phyloP scores from a whole-genome alignment of 2,797 vertebrate species.

The Epinephelus awoara region DNA sequence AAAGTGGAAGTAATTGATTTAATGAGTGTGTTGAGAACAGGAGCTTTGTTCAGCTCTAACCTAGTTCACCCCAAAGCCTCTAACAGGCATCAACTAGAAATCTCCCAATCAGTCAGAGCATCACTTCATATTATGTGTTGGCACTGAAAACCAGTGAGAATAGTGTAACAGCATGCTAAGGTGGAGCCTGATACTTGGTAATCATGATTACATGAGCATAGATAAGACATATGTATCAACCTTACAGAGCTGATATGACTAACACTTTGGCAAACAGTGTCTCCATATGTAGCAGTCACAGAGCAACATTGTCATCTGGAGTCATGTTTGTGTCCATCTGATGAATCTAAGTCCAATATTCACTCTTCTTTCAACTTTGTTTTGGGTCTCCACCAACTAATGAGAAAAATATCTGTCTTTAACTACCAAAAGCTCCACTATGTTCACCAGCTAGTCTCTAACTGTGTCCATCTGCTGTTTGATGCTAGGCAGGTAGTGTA shows the following conservation, averaged over 20 bases:
- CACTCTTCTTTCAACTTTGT: background rate
- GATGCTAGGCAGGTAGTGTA: too few relatives aligned
- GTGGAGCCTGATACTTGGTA: background rate
- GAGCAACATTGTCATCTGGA: background rate
- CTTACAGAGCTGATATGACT: background rate
- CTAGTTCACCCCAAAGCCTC: conserved; percentile 14
- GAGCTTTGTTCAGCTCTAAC: conserved; percentile 46
- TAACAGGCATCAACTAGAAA: background rate
- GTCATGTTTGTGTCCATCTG: background rate
- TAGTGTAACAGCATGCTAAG: background rate
- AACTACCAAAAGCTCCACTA: too few relatives aligned
- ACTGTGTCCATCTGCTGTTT: too few relatives aligned
- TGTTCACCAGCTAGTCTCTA: too few relatives aligned
- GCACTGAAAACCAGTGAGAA: background rate
- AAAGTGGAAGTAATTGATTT: conserved; percentile 70
- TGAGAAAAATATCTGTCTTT: background rate
- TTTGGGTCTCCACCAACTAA: background rate
- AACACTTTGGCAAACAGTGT: too few relatives aligned
- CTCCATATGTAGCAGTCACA: too few relatives aligned
- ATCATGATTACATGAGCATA: background rate
- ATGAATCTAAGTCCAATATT: background rate
- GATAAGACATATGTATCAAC: background rate
- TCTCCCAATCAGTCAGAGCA: background rate
- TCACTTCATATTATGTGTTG: background rate
- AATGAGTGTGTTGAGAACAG: conserved; percentile 59